These are phyloP conservation scores for Mormyrus proboscirostris DNA, from an alignment of 2,797 vertebrate species.

Conservation along the genomic window DNA sequence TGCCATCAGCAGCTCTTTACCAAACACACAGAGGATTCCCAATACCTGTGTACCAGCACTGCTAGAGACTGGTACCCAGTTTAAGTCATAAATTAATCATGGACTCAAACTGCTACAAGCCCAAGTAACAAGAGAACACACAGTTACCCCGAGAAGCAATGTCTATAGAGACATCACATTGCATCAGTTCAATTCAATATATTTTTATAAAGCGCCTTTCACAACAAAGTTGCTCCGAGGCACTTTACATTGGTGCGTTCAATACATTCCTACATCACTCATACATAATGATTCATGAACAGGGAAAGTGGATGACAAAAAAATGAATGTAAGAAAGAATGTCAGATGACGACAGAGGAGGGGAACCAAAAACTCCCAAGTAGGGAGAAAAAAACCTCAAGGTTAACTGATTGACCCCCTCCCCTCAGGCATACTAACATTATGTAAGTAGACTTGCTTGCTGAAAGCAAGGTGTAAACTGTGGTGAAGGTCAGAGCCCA, in stretches of 20 bases:
- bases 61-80: neutral
- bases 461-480: neutral
- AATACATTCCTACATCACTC: neutral
- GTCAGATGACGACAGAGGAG: neutral
- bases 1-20: neutral
- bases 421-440: neutral
- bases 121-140: neutral
- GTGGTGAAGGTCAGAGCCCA: neutral
- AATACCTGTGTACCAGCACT: neutral
- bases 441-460: neutral
- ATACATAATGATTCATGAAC: neutral
- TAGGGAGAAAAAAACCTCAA: neutral
- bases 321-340: neutral
- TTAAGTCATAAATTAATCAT: neutral
- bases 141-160: neutral
- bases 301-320: neutral
- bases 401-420: neutral
- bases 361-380: neutral
- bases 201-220: neutral
- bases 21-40: neutral
- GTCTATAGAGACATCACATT: neutral
- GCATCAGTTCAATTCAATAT: neutral
- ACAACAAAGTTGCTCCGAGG: neutral
- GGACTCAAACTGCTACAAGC: neutral
- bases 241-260: neutral